Evolutionary conservation across 2,797 vertebrate genomes (phyloP), one percentile per base, ranked within the genome.

Genomic region (Toxotes lorentzi): DNA sequence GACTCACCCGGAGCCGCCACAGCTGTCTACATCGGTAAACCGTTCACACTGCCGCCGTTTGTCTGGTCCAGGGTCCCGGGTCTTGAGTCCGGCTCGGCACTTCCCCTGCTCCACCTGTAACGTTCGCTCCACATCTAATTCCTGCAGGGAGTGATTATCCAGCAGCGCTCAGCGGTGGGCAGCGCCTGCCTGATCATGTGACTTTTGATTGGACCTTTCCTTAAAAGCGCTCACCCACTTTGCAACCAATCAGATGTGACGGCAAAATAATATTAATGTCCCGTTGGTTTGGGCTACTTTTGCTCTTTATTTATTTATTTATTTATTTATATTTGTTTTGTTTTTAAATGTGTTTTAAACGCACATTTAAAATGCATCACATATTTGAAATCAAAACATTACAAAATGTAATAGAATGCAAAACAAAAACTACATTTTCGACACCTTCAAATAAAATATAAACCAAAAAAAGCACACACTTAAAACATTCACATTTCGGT

Each of bases 81-180:
- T 2, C 21, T 9, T 16, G 30, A 59, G 30, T 82, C 65, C 73
- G 24, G 35, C 35, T 78, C 19, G 1, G 14, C 65, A 34, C 30
- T 21, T 4, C 4, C 6, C 1, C 10, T 12, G 79, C 73, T 88
- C 83, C 91, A 93, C 91, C 92, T 93, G 91, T 89, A 80, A 84
- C 75, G 73, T 23, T 64, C 83, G 40, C 58, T 74, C 50, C 54
- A 1, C 85, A 16, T 79, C 62, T 79, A 16, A 63, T 3, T 86
- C 90, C 85, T 66, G 54, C 79, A 65, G 76, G 75, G 65, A 86
- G 73, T 30, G 76, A 75, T 73, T 24, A 73, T 76, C 78, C 7
- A n/a, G 53, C 80, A 40, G 72, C 70, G 30, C 81, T 13, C 63
- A 7, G 60, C 24, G 12, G 83, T 19, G 54, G 82, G 79, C 89